phyloP scores from a whole-genome alignment of 2,797 vertebrate species.

The Chaenodraco wilsoni region DNA sequence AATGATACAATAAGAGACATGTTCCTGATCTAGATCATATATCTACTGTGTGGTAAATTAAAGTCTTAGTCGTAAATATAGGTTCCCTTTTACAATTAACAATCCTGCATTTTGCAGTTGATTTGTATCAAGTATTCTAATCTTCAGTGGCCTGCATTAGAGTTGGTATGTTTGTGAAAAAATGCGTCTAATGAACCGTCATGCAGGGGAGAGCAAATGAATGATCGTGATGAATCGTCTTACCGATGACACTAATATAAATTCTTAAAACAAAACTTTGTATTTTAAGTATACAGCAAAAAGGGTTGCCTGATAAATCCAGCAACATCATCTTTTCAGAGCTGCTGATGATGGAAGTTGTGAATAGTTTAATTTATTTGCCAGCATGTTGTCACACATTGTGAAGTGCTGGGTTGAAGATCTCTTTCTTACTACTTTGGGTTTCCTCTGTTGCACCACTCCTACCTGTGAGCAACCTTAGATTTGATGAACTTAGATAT shows the following conservation, averaged over 20 bases:
- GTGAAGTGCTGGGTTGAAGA: neutral
- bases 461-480: neutral
- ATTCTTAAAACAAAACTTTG: too few species aligned
- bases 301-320: too few species aligned
- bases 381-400: too few species aligned
- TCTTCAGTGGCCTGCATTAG: neutral
- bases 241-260: too few species aligned
- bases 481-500: conserved; percentile 5
- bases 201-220: too few species aligned
- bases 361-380: too few species aligned
- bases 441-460: neutral
- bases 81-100: neutral
- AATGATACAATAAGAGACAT: neutral
- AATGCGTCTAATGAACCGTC: too few species aligned
- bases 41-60: neutral
- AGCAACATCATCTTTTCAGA: too few species aligned
- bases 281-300: too few species aligned
- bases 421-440: neutral
- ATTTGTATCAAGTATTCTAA: neutral
- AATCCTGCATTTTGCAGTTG: neutral
- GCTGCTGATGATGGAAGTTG: too few species aligned
- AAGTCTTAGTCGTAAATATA: neutral
- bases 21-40: neutral
- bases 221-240: too few species aligned
- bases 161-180: neutral